Conservation (phyloP, 2,113 vertebrate species). For the Numenius arquata region DNA sequence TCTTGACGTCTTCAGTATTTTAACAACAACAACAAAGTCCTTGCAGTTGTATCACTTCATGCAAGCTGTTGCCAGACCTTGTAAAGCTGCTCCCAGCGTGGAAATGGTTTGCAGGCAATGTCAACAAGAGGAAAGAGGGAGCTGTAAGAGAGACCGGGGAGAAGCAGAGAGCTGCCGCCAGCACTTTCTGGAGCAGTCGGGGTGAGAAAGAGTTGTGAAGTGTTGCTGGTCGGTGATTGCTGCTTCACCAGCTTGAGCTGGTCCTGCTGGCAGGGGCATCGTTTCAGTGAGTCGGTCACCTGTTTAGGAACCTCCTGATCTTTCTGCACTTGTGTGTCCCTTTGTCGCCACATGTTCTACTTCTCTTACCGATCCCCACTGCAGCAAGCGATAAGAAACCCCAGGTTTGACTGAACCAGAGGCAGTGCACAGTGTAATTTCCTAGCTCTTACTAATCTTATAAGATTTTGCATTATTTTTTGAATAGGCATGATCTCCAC, state of each 20-base stretch:
- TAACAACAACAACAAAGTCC: background rate
- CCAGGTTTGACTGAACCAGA: background rate
- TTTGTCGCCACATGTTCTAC: background rate
- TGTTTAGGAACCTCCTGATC: background rate
- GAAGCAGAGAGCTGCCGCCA: background rate
- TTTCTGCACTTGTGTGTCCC: background rate
- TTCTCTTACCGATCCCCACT: background rate
- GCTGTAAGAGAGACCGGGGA: background rate
- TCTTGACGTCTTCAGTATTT: background rate
- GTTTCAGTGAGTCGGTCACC: background rate
- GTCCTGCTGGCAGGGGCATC: background rate
- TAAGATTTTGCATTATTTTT: background rate
- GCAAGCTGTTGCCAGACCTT: constrained; percentile 1
- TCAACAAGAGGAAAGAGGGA: constrained; percentile 24
- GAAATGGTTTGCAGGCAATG: constrained; percentile 8
- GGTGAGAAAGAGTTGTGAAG: background rate
- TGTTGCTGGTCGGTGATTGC: background rate
- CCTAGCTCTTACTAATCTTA: background rate
- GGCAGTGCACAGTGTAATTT: background rate
- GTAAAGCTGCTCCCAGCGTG: background rate
- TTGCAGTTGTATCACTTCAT: constrained; percentile 7
- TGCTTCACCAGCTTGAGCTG: background rate
- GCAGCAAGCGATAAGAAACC: background rate
- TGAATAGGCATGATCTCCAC: background rate
- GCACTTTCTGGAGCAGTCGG: background rate